Evolutionary conservation across 2,797 vertebrate species (phyloP).

Genomic region (Zalophus californianus): DNA sequence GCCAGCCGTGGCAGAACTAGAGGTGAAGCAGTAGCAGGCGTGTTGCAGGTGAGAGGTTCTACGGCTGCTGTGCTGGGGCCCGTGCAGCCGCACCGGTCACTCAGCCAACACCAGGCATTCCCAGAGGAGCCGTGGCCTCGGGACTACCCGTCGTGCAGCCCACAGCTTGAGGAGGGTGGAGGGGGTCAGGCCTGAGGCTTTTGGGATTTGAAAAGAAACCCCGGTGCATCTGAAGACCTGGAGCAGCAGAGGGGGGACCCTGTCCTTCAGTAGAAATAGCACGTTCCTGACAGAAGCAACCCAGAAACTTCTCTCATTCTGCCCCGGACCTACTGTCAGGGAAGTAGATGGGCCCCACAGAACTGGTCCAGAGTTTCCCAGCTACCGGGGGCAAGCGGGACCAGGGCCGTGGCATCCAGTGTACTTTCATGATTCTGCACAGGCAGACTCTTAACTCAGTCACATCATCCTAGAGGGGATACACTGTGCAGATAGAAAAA

Average conservation of each 20-base stretch:
- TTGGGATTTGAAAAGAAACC: neutral
- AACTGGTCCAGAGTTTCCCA: neutral
- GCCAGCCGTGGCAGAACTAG: neutral
- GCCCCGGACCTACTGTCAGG: neutral
- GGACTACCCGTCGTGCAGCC: neutral
- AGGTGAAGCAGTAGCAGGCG: rapidly evolving
- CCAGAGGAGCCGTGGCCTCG: neutral
- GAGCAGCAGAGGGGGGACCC: too few species aligned
- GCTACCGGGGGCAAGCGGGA: neutral
- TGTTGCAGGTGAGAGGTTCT: neutral
- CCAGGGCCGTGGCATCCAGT: neutral
- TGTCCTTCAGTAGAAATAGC: neutral
- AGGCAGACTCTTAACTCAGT: neutral
- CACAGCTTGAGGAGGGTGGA: neutral
- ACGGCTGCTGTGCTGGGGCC: neutral
- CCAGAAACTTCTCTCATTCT: neutral
- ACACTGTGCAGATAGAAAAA: neutral
- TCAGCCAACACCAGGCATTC: too few species aligned
- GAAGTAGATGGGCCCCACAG: neutral
- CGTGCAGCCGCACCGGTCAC: neutral
- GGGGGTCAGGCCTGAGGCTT: neutral
- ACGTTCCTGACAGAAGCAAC: neutral
- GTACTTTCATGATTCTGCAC: neutral
- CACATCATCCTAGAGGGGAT: neutral
- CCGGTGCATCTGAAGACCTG: neutral